Base-by-base conservation (phyloP, 2,797 vertebrate species). In the Mus minutoides region DNA sequence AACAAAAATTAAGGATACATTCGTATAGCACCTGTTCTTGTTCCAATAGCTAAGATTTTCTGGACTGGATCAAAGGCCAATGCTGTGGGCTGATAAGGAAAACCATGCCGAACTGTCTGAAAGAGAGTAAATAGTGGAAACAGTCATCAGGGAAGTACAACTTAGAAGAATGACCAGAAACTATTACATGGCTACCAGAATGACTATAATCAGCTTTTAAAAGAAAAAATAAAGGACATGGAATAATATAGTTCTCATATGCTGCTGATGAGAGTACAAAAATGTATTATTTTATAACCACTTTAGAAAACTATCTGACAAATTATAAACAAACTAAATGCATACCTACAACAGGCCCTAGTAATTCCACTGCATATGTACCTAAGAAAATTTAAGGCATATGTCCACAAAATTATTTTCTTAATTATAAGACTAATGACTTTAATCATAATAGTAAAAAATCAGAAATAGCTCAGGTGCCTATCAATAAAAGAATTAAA, bases 11-110 rank as follows among this genome's bases (percentile, higher is more conserved):
- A 99, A 99, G 99, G 99, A 99, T 99, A 99, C 99, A 99, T 99
- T 98, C 99, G 98, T 97, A 99, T 98, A 86, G 99, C 99, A 97
- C 99, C 99, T 93, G 99, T 99, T 98, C 99, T 99, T 75, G 99
- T 99, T 91, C 99, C 99, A 64, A 99, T 98, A 85, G 99, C 99
- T 98, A 99, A 98, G 89, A 99, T 99, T 99, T 99, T 99, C 99
- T 99, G 99, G 97, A 99, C 99, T 1, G 99, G 99, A 98, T 99
- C 99, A 97, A 99, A 99, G 92, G 99, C 99, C 98, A 99, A 98
- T 96, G 99, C 98, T 92, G 99, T 99, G 85, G 99, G 99, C 95
- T 99, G 99, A 98, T 99, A 99, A 52, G 99, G 99, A 97, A 99
- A 99, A 76, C 99, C 99, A 97, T 99, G 99, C 77, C 99, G 99